Conservation (phyloP, 2,113 vertebrate genomes). For the Sturnira hondurensis region DNA sequence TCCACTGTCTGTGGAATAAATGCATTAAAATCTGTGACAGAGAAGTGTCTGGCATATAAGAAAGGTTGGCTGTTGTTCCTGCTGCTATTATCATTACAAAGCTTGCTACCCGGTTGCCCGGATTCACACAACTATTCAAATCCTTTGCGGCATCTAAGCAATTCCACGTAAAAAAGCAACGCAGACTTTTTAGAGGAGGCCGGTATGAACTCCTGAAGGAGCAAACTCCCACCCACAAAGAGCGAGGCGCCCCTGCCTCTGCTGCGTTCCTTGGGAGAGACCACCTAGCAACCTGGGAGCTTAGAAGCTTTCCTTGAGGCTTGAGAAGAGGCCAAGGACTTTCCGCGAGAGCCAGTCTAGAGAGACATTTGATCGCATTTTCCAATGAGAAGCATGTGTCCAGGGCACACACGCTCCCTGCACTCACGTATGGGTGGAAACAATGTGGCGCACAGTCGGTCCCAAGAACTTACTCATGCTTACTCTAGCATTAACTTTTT, state of each 20-base stretch:
- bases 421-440: slow-evolving; percentile 32
- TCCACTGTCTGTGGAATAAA: not conserved
- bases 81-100: not conserved
- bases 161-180: not conserved
- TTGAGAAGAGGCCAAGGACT: slow-evolving; percentile 28
- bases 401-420: not conserved
- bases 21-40: not conserved
- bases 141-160: not conserved
- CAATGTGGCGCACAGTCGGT: slow-evolving; percentile 41
- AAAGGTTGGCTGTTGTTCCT: not conserved
- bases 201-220: not conserved
- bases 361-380: slow-evolving; percentile 7
- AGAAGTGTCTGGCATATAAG: not conserved
- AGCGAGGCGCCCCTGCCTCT: not conserved
- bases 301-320: slow-evolving; percentile 13
- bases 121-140: not conserved
- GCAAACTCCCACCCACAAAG: not conserved
- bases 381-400: slow-evolving; percentile 64
- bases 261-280: not conserved
- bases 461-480: slow-evolving; percentile 39
- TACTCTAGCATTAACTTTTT: slow-evolving; percentile 6
- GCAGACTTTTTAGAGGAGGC: not conserved
- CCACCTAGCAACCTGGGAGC: slow-evolving; percentile 25
- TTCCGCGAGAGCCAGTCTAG: slow-evolving; percentile 44
- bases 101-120: not conserved